A percentile compares a stretch with the other conserved stretches of the same genome.
phyloP scores from a whole-genome alignment of 2,888 invertebrate species.

The Drosophila kambysellisi region DNA sequence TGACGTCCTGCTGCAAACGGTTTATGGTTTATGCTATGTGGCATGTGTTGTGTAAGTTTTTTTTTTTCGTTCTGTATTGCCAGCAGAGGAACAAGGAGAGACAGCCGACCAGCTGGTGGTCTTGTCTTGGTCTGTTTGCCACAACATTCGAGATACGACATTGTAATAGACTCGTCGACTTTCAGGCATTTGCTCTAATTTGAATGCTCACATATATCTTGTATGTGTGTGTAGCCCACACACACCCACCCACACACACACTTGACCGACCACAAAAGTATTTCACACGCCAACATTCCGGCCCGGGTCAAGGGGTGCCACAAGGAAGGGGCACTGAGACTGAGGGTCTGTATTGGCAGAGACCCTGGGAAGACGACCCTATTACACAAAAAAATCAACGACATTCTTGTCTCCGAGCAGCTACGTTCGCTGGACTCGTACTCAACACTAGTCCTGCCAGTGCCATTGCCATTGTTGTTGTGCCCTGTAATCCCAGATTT shows the following conservation, averaged over 20 bases:
- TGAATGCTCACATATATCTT: constrained; percentile 40
- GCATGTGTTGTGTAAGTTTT: background rate
- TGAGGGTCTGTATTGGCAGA: constrained; percentile 30
- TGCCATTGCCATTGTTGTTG: constrained; percentile 23
- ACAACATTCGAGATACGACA: constrained; percentile 10
- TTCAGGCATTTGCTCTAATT: constrained; percentile 30
- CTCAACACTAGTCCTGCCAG: constrained; percentile 3
- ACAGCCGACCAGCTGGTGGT: background rate
- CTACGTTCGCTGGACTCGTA: constrained; percentile 6
- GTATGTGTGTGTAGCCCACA: background rate
- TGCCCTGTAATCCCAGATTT: constrained; percentile 52
- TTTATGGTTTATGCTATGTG: constrained; percentile 6
- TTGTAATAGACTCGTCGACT: constrained; percentile 55
- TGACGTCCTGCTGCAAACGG: constrained; percentile 22
- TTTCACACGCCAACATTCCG: constrained; percentile 58
- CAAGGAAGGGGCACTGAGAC: constrained; percentile 1
- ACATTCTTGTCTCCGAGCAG: constrained; percentile 30
- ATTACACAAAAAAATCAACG: constrained; percentile 26
- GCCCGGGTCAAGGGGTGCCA: constrained; percentile 38
- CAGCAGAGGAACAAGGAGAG: background rate
- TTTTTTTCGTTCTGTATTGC: background rate
- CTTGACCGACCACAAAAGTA: constrained; percentile 62
- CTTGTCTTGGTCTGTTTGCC: constrained; percentile 8
- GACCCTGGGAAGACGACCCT: constrained; percentile 11
- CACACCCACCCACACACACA: constrained; percentile 14